phyloP scores from a whole-genome alignment of 2,888 invertebrate species.

The Tetrapedia diversipes region DNA sequence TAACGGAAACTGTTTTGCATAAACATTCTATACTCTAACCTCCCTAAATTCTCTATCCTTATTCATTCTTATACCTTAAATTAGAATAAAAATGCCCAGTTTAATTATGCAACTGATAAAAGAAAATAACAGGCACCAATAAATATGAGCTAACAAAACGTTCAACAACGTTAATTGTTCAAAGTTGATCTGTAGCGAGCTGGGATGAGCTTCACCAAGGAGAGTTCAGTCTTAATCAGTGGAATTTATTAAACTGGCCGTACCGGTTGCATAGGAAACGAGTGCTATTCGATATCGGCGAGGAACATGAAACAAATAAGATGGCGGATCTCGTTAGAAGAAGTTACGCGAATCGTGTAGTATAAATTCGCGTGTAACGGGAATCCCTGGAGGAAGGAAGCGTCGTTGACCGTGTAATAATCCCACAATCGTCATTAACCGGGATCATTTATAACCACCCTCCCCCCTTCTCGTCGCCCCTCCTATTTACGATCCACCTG shows the following conservation, averaged over 20 bases:
- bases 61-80: too few species aligned
- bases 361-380: slow-evolving; percentile 65
- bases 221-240: background rate
- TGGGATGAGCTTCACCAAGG: too few species aligned
- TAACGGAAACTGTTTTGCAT: too few species aligned
- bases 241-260: background rate
- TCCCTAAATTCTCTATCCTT: too few species aligned
- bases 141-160: too few species aligned
- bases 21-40: too few species aligned
- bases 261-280: background rate
- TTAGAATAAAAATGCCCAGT: too few species aligned
- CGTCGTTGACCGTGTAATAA: slow-evolving; percentile 72
- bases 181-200: too few species aligned
- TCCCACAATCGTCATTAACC: slow-evolving; percentile 66
- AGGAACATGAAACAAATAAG: background rate
- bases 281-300: background rate
- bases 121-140: too few species aligned
- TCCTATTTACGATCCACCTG: slow-evolving; percentile 61
- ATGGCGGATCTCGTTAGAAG: slow-evolving; percentile 8
- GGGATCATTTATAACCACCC: slow-evolving; percentile 65
- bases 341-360: slow-evolving; percentile 25
- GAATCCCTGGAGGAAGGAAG: slow-evolving; percentile 40
- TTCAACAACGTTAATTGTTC: too few species aligned
- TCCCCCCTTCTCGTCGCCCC: slow-evolving; percentile 26
- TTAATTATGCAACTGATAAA: too few species aligned